A percentile compares a stretch with the other conserved stretches of the same genome.
Evolutionary conservation across 2,797 vertebrate species (phyloP).

Genomic region (Haliaeetus vocifer): DNA sequence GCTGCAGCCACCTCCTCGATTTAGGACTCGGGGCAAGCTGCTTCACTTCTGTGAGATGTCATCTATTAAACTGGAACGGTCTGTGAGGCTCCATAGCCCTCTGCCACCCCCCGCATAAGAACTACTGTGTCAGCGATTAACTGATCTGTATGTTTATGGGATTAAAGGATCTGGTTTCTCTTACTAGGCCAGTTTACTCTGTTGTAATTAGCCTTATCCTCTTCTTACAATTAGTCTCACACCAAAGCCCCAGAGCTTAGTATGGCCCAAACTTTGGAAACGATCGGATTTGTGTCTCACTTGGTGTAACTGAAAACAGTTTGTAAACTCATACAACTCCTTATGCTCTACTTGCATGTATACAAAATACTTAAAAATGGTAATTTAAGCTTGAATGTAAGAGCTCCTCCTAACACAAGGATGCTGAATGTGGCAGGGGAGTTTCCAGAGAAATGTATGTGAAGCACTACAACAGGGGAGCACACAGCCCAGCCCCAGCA

Average conservation of each 20-base stretch:
- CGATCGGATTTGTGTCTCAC: fast-evolving
- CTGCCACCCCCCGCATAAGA: background rate
- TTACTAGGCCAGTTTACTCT: conserved; percentile 23
- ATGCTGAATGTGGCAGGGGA: background rate
- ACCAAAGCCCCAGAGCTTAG: background rate
- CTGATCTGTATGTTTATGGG: background rate
- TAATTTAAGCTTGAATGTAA: background rate
- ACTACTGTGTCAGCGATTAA: background rate
- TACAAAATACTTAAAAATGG: background rate
- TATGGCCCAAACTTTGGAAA: background rate
- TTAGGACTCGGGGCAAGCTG: background rate
- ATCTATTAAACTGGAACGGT: background rate
- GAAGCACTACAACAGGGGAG: background rate
- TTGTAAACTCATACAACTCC: background rate
- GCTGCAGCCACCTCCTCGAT: background rate
- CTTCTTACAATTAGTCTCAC: background rate
- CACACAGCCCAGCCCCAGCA: background rate
- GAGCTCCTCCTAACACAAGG: background rate
- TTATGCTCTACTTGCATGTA: background rate
- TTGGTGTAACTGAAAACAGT: background rate
- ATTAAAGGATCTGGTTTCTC: conserved; percentile 36
- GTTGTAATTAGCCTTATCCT: conserved; percentile 33
- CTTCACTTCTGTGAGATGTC: background rate
- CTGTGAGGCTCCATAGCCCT: background rate
- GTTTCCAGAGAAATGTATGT: background rate